These are phyloP conservation scores for Gambusia holbrooki DNA, from an alignment of 2,113 vertebrate species.

Conservation along the genomic window DNA sequence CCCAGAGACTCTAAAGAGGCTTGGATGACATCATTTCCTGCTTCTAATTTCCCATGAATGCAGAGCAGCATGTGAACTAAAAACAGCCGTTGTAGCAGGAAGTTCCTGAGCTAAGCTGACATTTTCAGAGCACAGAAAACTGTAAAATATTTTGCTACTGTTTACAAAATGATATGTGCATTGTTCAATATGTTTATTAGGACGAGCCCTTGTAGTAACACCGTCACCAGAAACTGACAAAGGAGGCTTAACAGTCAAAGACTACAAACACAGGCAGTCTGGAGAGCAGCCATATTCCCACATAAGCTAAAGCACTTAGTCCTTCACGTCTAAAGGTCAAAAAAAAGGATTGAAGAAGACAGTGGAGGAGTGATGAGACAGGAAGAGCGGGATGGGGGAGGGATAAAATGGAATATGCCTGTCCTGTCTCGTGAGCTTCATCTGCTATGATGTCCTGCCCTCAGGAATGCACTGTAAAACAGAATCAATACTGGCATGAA, in stretches of 20 bases:
- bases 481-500: conserved; percentile 23
- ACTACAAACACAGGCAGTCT: conserved; percentile 41
- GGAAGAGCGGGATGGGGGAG: conserved; percentile 6
- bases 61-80: conserved; percentile 50
- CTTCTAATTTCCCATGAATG: conserved; percentile 61
- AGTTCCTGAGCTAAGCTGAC: conserved; percentile 44
- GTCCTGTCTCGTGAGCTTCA: conserved; percentile 21
- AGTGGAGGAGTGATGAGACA: conserved; percentile 26
- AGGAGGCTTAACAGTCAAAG: conserved; percentile 4
- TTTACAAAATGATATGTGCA: neutral
- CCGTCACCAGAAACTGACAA: neutral
- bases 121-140: neutral
- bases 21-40: conserved; percentile 74
- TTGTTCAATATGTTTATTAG: neutral
- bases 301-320: conserved; percentile 75
- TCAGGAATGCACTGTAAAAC: conserved; percentile 47
- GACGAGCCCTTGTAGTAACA: neutral
- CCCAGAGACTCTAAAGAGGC: conserved; percentile 52
- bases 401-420: conserved; percentile 27
- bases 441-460: conserved; percentile 44
- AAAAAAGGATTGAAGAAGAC: conserved; percentile 34
- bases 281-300: conserved; percentile 78
- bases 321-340: conserved; percentile 60
- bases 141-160: neutral
- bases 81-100: conserved; percentile 66